Evolutionary conservation across 2,888 invertebrate genomes (phyloP), one percentile per base, ranked within the genome.

Genomic region (Coecobrya sp.): DNA sequence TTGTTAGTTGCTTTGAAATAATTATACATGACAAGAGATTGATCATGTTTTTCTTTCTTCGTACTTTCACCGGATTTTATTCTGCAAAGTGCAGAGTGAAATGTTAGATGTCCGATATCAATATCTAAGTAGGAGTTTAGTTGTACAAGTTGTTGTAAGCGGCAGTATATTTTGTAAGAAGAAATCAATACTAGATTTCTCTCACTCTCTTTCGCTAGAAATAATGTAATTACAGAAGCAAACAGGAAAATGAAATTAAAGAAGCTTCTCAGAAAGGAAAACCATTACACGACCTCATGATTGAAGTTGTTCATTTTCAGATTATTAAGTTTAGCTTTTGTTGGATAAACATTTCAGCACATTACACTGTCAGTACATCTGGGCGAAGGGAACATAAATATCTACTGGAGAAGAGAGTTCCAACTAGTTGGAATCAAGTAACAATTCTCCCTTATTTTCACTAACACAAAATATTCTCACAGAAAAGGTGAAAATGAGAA

Each of bases 261-360:
- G 4, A 0, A 13, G 16, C 30, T 68, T 68, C 68, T 30, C 27
- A 13, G 16, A 68, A 68, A 13, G 5, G 13, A 30, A 68, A 68
- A 19, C 25, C 19, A 68, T 68, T 27, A 68, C 62, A 25, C 22
- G 25, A 22, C 8, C 25, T 30, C 30, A 68, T 30, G 13, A 68
- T 30, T 68, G 30, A n/a, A 68, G 30, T 30, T 68, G 68, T 55
- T 55, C 55, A 55, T 55, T 55, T 55, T 19, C 55, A 59, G 19
- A 19, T 49, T 13, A 49, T 36, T 36, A 36, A 2, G 2, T 36
- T 36, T 7, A 36, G 36, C 7, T 36, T 36, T 36, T 36, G 36
- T 36, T 36, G 36, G 3, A 36, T 36, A 36, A 36, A 36, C 2
- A 7, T 7, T 36, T 36, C n/a, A n/a, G n/a, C n/a, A n/a, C n/a